phyloP scores from a whole-genome alignment of 2,797 vertebrate species.

The Taeniopygia guttata region DNA sequence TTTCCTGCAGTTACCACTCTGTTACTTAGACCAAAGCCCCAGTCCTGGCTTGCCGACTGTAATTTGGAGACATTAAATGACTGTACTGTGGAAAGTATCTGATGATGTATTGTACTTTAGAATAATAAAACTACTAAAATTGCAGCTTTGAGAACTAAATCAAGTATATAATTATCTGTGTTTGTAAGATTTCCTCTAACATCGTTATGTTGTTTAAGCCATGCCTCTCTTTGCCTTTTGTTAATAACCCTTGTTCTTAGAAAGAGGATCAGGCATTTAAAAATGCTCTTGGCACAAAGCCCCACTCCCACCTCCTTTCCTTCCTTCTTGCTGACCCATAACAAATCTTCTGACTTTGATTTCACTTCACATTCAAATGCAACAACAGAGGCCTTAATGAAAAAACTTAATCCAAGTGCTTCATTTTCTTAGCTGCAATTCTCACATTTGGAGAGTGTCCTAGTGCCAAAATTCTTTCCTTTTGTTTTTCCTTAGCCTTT shows the following conservation, averaged over 20 bases:
- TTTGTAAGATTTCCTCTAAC: constrained; percentile 62
- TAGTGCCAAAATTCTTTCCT: background rate
- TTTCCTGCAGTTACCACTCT: constrained; percentile 39
- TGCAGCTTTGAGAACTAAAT: constrained; percentile 35
- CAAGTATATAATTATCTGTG: constrained; percentile 69
- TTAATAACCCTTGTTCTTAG: constrained; percentile 39
- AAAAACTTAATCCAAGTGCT: background rate
- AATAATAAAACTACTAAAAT: constrained; percentile 62
- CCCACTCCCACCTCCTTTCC: background rate
- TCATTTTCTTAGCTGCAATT: background rate
- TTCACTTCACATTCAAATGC: constrained; percentile 20
- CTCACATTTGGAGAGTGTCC: background rate
- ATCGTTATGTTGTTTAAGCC: constrained; percentile 39
- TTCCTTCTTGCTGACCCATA: constrained; percentile 46
- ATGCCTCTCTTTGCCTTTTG: constrained; percentile 12
- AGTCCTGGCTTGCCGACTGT: constrained; percentile 17
- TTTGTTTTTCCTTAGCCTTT: background rate
- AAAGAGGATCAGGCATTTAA: constrained; percentile 23
- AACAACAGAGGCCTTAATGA: background rate
- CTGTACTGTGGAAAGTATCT: constrained; percentile 60
- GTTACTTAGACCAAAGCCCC: constrained; percentile 38
- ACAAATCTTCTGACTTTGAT: constrained; percentile 34
- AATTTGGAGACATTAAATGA: constrained; percentile 58
- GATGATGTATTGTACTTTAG: constrained; percentile 43
- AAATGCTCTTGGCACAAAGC: constrained; percentile 32